These are phyloP conservation scores for Zaprionus bogoriensis DNA, from an alignment of 2,888 invertebrate genomes.

Conservation along the genomic window DNA sequence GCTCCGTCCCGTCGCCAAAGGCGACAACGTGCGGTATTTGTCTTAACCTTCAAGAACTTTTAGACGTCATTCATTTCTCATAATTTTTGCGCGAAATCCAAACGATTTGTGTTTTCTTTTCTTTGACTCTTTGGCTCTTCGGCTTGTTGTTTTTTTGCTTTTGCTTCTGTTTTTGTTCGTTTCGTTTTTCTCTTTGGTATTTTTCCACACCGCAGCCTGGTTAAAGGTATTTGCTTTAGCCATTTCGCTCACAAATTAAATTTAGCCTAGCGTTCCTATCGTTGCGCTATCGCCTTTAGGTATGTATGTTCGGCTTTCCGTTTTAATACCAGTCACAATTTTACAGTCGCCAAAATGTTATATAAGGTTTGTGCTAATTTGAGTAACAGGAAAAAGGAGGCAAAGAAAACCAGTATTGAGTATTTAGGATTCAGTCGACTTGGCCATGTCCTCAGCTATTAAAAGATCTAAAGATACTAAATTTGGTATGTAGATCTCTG, in stretches of 20 bases:
- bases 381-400: no score
- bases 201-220: conserved; percentile 49
- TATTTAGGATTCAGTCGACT: no score
- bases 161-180: conserved; percentile 11
- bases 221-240: conserved; percentile 37
- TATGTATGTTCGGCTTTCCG: no score
- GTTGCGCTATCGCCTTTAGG: conserved; percentile 12
- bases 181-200: conserved; percentile 28
- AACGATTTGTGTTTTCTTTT: conserved; percentile 53
- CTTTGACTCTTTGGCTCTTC: conserved; percentile 13
- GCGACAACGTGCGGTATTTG: conserved; percentile 64
- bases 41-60: conserved; percentile 75
- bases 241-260: conserved; percentile 37
- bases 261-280: conserved; percentile 40
- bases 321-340: no score
- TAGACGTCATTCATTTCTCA: conserved; percentile 78
- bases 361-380: no score
- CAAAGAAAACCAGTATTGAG: no score
- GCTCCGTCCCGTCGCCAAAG: neutral
- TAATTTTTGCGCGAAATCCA: conserved; percentile 58
- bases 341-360: no score
- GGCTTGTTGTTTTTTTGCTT: conserved; percentile 7
- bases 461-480: no score
- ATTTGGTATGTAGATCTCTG: no score
- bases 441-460: no score